Evolutionary conservation across 2,797 vertebrate genomes (phyloP), one percentile per base, ranked within the genome.

Genomic region (Macropus fuliginosus): DNA sequence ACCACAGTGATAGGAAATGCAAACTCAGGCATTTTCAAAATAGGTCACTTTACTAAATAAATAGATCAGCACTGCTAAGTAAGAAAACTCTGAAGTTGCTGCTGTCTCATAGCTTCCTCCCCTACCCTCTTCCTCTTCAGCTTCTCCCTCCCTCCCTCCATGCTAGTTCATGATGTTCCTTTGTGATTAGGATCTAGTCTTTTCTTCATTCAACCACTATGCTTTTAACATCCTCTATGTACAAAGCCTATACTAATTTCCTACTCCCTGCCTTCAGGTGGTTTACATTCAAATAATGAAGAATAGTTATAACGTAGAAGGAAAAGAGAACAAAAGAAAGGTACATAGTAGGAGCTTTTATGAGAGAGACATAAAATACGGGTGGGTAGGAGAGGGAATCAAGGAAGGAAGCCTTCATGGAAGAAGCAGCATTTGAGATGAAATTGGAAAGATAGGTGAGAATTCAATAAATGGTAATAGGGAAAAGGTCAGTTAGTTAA

Each of bases 221-320:
- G 54, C 31, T 28, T 10, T 0, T 4, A 52, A 46, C 50, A 46
- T 1, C 18, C 4, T 10, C 28, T 8, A 34, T 0, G 10, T 12
- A 6, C 34, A 74, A 74, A 74, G 18, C n/a, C n/a, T n/a, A 3
- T 74, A 10, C 21, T 46, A 46, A 18, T 1, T 74, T 74, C 57
- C 62, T 74, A 74, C 5, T 8, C 16, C n/a, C 34, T 74, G 62
- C 16, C 62, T 74, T 74, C n/a, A 46, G n/a, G 21, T 21, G 40
- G 40, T 46, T 46, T 46, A 27, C 40, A 81, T 27, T 46, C 3
- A 10, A 46, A 46, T 81, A 81, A 27, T 9, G 74, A 81, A 40
- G 74, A 81, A 46, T 81, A 40, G 16, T 74, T 74, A 18, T 74
- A 81, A 27, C 2, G 21, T 46, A 81, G 21, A 81, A 46, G 21